Evolutionary conservation across 2,888 invertebrate species (phyloP).

Genomic region (Acleris cristana): DNA sequence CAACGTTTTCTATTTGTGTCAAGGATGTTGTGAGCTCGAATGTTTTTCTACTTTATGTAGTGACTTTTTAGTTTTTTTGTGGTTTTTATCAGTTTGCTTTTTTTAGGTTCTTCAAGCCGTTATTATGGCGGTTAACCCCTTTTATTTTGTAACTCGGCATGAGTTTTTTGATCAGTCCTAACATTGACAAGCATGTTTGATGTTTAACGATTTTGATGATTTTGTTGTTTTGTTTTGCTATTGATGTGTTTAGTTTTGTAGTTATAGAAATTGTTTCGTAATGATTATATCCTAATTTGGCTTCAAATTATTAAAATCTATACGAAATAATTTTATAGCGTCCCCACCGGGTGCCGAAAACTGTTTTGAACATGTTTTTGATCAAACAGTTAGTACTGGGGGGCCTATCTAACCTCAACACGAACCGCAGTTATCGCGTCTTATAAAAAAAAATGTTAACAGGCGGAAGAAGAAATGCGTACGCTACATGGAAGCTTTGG

Average conservation of each 20-base stretch:
- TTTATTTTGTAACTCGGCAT: conserved; percentile 46
- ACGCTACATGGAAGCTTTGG: conserved; percentile 95
- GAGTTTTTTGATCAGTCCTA: conserved; percentile 44
- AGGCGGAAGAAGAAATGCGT: conserved; percentile 99
- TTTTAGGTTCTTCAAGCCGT: conserved; percentile 37
- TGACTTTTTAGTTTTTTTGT: conserved; percentile 40
- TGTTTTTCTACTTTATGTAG: conserved; percentile 34
- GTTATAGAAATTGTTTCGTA: conserved; percentile 11
- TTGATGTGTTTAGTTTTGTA: conserved; percentile 22
- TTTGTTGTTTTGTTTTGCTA: conserved; percentile 20
- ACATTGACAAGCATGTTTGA: conserved; percentile 39
- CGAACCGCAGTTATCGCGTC: background rate
- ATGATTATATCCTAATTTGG: background rate
- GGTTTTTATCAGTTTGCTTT: conserved; percentile 42
- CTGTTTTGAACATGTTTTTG: background rate
- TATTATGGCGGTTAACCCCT: conserved; percentile 27
- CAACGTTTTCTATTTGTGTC: conserved; percentile 5
- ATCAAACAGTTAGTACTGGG: background rate
- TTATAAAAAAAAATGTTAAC: conserved; percentile 58
- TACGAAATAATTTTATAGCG: conserved; percentile 7
- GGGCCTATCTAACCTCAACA: too few relatives aligned
- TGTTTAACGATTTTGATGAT: conserved; percentile 15
- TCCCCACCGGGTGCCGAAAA: background rate
- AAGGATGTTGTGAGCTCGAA: conserved; percentile 14
- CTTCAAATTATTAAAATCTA: background rate